Evolutionary conservation across 1,140 invertebrate species (phyloP).

Genomic region (Scylla paramamosain): DNA sequence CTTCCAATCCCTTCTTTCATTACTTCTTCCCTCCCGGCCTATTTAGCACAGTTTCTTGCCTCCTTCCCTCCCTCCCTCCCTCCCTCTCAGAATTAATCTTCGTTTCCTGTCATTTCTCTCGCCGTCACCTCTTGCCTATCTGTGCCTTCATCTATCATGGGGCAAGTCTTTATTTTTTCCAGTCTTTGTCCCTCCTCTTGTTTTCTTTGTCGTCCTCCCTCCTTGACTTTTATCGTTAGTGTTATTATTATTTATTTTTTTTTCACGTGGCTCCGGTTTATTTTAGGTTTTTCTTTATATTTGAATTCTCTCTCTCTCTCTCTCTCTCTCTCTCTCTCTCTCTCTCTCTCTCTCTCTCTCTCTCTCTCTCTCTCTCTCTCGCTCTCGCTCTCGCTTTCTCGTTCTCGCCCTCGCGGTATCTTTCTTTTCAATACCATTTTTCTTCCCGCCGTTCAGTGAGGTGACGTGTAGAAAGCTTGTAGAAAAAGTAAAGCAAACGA

Average conservation of each 20-base stretch:
- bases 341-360: background rate
- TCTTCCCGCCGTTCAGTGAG: background rate
- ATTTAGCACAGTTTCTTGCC: too few relatives aligned
- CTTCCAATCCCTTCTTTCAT: background rate
- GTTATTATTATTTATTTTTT: too few relatives aligned
- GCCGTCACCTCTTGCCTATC: background rate
- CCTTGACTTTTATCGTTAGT: too few relatives aligned
- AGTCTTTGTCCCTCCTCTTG: background rate
- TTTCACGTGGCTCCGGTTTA: background rate
- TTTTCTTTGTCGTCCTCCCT: too few relatives aligned
- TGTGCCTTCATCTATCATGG: background rate
- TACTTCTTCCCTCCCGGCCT: background rate
- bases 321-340: background rate
- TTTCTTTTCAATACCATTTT: background rate
- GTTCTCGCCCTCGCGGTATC: background rate
- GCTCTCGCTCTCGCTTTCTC: background rate
- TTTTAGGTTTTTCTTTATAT: too few relatives aligned
- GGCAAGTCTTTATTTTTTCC: background rate
- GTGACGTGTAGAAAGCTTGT: too few relatives aligned
- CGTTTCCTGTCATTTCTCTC: conserved; percentile 12
- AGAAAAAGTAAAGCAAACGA: background rate
- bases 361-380: background rate
- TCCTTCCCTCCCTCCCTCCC: background rate
- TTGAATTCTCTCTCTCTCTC: too few relatives aligned
- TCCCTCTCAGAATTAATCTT: conserved; percentile 13